Percentiles rank a stretch among this genome's conserved stretches.
These are phyloP conservation scores for Xanthorhoe spadicearia DNA, from an alignment of 2,888 invertebrate genomes.

Conservation along the genomic window DNA sequence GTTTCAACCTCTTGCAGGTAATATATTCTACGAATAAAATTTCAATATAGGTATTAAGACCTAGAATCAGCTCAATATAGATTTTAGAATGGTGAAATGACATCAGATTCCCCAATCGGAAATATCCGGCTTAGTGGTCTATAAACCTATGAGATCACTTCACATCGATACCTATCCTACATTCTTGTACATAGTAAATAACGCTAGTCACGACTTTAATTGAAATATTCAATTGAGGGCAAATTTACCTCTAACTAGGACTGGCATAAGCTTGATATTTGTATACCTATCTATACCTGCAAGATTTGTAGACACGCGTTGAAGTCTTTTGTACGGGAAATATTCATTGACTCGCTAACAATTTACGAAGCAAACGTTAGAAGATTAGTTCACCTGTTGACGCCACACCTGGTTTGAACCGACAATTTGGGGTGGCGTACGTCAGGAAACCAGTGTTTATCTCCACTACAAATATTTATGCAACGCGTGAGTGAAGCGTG, in stretches of 20 bases:
- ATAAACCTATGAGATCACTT: constrained; percentile 18
- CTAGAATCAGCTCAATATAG: constrained; percentile 23
- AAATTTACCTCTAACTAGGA: constrained; percentile 18
- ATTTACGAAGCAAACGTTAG: constrained; percentile 28
- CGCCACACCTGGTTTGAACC: constrained; percentile 66
- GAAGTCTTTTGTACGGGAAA: constrained; percentile 34
- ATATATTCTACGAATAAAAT: constrained; percentile 24
- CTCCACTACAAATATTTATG: constrained; percentile 71
- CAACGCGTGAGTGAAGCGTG: constrained; percentile 61
- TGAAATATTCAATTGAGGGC: constrained; percentile 1
- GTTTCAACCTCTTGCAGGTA: constrained; percentile 10
- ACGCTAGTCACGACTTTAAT: constrained; percentile 23
- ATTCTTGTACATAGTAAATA: constrained; percentile 8
- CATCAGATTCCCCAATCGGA: constrained; percentile 28
- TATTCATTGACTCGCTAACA: constrained; percentile 16
- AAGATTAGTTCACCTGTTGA: constrained; percentile 68
- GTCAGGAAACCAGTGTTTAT: constrained; percentile 58
- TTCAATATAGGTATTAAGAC: constrained; percentile 21
- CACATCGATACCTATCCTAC: constrained; percentile 1
- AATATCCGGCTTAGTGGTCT: constrained; percentile 20
- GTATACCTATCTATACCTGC: background rate
- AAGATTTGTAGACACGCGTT: constrained; percentile 25
- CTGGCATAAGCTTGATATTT: constrained; percentile 22
- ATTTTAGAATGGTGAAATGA: constrained; percentile 31
- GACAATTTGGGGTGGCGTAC: constrained; percentile 53